phyloP scores from a whole-genome alignment of 2,113 vertebrate genomes.

The Urocitellus parryii region DNA sequence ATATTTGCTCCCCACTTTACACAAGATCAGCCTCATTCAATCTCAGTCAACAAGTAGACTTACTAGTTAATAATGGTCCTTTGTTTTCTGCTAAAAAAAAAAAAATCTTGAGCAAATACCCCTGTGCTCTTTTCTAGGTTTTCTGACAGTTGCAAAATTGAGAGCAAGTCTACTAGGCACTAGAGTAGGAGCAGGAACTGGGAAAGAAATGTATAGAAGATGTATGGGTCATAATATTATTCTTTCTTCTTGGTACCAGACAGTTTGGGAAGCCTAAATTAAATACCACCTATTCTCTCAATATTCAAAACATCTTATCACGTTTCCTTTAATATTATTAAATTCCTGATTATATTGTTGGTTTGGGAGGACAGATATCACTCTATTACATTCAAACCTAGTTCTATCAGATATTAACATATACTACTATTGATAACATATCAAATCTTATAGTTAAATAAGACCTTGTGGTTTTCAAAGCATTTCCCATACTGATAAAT shows the following conservation, averaged over 20 bases:
- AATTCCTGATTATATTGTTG: not conserved
- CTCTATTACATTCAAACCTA: not conserved
- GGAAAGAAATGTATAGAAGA: not conserved
- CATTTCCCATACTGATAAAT: not conserved
- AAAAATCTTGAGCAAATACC: slow-evolving; percentile 35
- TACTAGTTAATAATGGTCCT: not conserved
- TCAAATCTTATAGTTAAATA: slow-evolving; percentile 18
- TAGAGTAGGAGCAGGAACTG: too few relatives aligned
- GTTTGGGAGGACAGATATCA: not conserved
- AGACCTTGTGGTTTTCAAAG: slow-evolving; percentile 9
- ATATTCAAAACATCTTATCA: not conserved
- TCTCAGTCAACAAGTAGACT: not conserved
- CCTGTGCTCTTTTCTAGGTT: not conserved
- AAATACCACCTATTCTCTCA: not conserved
- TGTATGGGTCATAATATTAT: not conserved
- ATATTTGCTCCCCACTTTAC: not conserved
- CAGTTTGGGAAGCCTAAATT: not conserved
- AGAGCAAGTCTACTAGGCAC: not conserved
- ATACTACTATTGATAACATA: not conserved
- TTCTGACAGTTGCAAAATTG: not conserved
- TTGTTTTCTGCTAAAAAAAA: slow-evolving; percentile 17
- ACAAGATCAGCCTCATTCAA: not conserved
- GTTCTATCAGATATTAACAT: not conserved
- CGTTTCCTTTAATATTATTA: slow-evolving; percentile 8
- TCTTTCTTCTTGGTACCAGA: slow-evolving; percentile 1